Base-by-base conservation (phyloP, 2,888 invertebrate genomes). In the Athetis lepigone region DNA sequence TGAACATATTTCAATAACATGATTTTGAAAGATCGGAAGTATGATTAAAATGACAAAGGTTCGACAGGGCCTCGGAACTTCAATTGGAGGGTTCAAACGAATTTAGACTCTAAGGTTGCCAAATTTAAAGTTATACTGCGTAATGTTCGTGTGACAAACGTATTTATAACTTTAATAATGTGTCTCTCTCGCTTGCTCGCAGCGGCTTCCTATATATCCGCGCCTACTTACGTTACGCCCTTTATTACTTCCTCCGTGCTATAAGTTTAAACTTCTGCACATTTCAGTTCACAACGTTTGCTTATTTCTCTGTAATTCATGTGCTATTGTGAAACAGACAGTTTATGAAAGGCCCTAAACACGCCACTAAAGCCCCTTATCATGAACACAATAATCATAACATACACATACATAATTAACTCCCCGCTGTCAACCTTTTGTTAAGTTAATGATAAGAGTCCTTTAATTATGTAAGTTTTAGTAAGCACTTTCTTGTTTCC, bases 1-100 rank as follows among this genome's bases (percentile, higher is more conserved):
- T 93, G 92, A 93, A 94, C 93, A 94, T 94, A 94, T 94, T 93
- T 94, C 93, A 94, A 94, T 94, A 93, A 92, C 88, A 91, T 94
- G 91, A 94, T 93, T 92, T 93, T 89, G 92, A 90, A 92, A 93
- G 93, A 94, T 94, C 92, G 93, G 93, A 93, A 93, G 88, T 88
- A 85, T 88, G 94, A 94, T 94, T 93, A 93, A 90, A 93, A 93
- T 94, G 94, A 94, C 94, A 94, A 93, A 94, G 94, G 94, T 94
- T 93, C 92, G 93, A 93, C 93, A 92, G 91, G 88, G 89, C 86
- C 80, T 84, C 85, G 62, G 82, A 81, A 83, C 80, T 86, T 80
- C 80, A 81, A 84, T 81, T 70, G 75, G 52, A 66, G 71, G 65
- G 79, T 74, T 75, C 87, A 85, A 75, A 76, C 84, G 83, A 92